These are phyloP conservation scores for Zygaena filipendulae DNA, from an alignment of 2,888 invertebrate genomes.

Conservation along the genomic window DNA sequence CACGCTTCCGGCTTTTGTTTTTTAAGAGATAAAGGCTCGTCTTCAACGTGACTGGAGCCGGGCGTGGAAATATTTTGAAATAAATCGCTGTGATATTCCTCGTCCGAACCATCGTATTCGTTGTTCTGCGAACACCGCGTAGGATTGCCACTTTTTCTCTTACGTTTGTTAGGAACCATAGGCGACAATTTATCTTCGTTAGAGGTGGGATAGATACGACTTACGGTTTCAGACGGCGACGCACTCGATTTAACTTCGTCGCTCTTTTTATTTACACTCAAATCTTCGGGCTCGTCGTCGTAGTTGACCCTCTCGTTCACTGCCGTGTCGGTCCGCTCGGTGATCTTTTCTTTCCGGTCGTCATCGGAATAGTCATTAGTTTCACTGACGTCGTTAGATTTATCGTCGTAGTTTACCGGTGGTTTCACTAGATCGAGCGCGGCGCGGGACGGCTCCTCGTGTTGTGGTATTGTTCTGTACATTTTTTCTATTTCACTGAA, in stretches of 20 bases:
- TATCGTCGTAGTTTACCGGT: slow-evolving; percentile 33
- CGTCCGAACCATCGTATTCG: slow-evolving; percentile 58
- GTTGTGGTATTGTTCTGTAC: slow-evolving; percentile 55
- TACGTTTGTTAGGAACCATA: slow-evolving; percentile 74
- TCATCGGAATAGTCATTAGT: slow-evolving; percentile 47
- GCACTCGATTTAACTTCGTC: slow-evolving; percentile 66
- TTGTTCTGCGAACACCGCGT: slow-evolving; percentile 75
- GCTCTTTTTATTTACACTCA: slow-evolving; percentile 74
- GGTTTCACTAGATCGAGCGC: slow-evolving; percentile 45
- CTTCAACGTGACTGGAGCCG: slow-evolving; percentile 44
- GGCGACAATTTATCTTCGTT: slow-evolving; percentile 54
- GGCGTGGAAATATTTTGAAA: slow-evolving; percentile 54
- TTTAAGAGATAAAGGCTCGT: slow-evolving; percentile 56
- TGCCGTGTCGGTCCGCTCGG: slow-evolving; percentile 29
- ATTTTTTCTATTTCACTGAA: slow-evolving; percentile 66
- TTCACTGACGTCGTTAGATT: slow-evolving; percentile 47
- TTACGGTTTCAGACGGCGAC: slow-evolving; percentile 32
- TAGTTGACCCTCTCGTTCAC: slow-evolving; percentile 42
- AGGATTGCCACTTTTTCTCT: slow-evolving; percentile 85
- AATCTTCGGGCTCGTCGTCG: slow-evolving; percentile 74
- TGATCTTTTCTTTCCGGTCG: slow-evolving; percentile 35
- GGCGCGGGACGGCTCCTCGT: slow-evolving; percentile 37
- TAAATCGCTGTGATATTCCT: slow-evolving; percentile 53
- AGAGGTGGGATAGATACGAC: slow-evolving; percentile 39
- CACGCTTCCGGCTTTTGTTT: slow-evolving; percentile 55